phyloP scores from a whole-genome alignment of 1,140 invertebrate genomes.

The Drosophila subobscura region DNA sequence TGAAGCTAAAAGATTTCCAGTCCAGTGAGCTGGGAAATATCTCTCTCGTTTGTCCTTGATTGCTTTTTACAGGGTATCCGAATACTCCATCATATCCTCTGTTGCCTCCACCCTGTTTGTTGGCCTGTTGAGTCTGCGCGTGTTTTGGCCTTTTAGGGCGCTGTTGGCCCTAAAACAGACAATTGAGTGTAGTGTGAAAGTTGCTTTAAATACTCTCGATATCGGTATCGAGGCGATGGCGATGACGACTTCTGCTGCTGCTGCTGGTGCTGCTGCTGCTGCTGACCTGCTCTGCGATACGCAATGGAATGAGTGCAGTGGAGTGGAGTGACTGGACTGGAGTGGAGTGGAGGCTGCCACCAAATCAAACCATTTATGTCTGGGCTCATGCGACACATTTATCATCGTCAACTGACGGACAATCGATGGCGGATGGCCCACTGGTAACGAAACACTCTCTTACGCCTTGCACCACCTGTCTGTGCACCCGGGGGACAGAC shows the following conservation, averaged over 20 bases:
- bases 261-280: constrained; percentile 1
- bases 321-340: background rate
- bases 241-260: constrained; percentile 18
- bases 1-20: too few species aligned
- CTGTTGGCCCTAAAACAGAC: constrained; percentile 63
- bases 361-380: constrained; percentile 81
- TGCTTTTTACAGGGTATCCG: background rate
- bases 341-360: constrained; percentile 37
- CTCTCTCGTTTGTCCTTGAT: too few species aligned
- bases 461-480: constrained; percentile 72
- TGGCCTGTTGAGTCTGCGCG: constrained; percentile 54
- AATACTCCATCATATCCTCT: background rate
- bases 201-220: constrained; percentile 76
- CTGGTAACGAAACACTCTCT: constrained; percentile 17
- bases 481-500: constrained; percentile 20
- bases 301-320: constrained; percentile 2
- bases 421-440: constrained; percentile 6
- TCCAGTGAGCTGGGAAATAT: background rate
- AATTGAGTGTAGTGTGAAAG: constrained; percentile 80
- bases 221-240: constrained; percentile 38
- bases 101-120: constrained; percentile 7
- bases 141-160: constrained; percentile 75
- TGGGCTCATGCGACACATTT: constrained; percentile 67
- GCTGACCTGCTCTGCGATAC: too few species aligned
- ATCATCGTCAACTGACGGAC: constrained; percentile 69